These are phyloP conservation scores for Chaenocephalus aceratus DNA, from an alignment of 2,113 vertebrate species.

Conservation along the genomic window DNA sequence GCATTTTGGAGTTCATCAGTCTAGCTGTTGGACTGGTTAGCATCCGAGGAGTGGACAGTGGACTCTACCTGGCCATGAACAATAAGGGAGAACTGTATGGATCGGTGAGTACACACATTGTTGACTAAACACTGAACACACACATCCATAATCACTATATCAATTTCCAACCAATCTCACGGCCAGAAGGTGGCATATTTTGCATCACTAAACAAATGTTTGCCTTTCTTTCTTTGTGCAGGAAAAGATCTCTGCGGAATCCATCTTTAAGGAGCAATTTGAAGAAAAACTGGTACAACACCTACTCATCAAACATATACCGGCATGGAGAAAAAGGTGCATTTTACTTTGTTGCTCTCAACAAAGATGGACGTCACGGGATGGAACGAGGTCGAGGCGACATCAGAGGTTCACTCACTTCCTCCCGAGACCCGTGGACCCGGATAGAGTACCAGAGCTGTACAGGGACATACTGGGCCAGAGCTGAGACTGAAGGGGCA, in stretches of 20 bases:
- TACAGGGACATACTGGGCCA: conserved; percentile 98
- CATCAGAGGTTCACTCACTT: conserved; percentile 99
- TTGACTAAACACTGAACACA: background rate
- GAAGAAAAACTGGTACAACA: conserved; percentile 99
- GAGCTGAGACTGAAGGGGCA: conserved; percentile 86
- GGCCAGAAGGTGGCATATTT: conserved; percentile 44
- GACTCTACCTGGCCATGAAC: conserved; percentile 98
- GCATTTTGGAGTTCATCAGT: conserved; percentile 99
- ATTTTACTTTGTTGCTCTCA: conserved; percentile 96
- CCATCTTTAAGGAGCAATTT: conserved; percentile 97
- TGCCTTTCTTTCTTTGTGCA: conserved; percentile 69
- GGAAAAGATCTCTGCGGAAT: conserved; percentile 96
- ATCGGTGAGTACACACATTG: conserved; percentile 88
- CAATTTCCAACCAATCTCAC: background rate
- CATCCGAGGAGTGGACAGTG: conserved; percentile 98
- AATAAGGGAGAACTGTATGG: conserved; percentile 94
- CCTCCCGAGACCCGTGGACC: conserved; percentile 97
- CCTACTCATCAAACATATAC: conserved; percentile 98
- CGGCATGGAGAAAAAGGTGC: conserved; percentile 94
- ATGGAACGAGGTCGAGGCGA: conserved; percentile 94
- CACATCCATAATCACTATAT: background rate
- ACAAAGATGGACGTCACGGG: conserved; percentile 95
- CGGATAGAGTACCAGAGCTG: conserved; percentile 96
- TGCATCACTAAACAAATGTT: conserved; percentile 16
- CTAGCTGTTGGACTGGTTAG: conserved; percentile 98